phyloP scores from a whole-genome alignment of 2,888 invertebrate species.

The Ormia ochracea region DNA sequence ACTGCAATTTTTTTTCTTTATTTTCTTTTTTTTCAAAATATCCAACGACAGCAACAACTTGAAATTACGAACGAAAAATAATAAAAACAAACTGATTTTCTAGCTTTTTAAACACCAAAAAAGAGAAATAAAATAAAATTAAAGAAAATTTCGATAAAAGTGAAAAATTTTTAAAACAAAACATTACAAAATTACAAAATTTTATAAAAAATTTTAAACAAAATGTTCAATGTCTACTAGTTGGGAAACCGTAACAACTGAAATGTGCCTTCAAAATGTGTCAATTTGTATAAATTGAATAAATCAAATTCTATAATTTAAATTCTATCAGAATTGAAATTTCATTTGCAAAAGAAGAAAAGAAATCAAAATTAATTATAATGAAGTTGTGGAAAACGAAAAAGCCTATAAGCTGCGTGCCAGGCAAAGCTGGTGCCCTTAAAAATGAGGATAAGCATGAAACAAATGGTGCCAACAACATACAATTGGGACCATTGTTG shows the following conservation, averaged over 20 bases:
- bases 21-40: constrained; percentile 31
- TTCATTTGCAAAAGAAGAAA: not conserved
- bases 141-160: too few species aligned
- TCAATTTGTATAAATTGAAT: constrained; percentile 17
- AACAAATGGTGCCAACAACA: constrained; percentile 66
- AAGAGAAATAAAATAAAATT: too few species aligned
- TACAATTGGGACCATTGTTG: constrained; percentile 73
- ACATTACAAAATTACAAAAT: too few species aligned
- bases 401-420: constrained; percentile 76
- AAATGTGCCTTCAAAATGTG: constrained; percentile 28
- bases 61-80: not conserved
- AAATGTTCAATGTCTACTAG: not conserved
- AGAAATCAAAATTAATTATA: constrained; percentile 41
- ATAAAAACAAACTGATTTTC: too few species aligned
- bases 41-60: not conserved
- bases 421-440: constrained; percentile 72
- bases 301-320: not conserved
- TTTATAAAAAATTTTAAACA: not conserved
- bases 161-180: too few species aligned
- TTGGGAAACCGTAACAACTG: not conserved
- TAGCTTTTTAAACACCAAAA: too few species aligned
- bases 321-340: not conserved
- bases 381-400: constrained; percentile 78
- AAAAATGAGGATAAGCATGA: constrained; percentile 71
- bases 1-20: constrained; percentile 49